Evolutionary conservation across 2,113 vertebrate species (phyloP).

Genomic region (Triplophysa dalaica): DNA sequence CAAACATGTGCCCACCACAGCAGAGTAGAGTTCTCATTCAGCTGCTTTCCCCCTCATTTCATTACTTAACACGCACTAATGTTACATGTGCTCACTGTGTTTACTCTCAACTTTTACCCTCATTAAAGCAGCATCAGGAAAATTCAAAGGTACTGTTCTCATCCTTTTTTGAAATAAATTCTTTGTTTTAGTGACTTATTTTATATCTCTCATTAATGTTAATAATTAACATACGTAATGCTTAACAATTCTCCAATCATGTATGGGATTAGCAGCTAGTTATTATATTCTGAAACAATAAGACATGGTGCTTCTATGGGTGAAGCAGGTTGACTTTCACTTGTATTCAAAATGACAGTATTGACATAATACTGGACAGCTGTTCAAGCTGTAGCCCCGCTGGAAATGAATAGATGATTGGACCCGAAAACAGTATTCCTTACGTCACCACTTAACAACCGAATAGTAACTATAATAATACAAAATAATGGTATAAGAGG

Average conservation of each 20-base stretch:
- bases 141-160: conserved; percentile 95
- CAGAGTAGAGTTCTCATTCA: not conserved
- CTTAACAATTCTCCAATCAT: not conserved
- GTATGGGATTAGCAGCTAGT: not conserved
- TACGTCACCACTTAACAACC: too few relatives aligned
- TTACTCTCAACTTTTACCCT: conserved; percentile 68
- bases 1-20: conserved; percentile 16
- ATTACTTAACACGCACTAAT: not conserved
- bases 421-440: too few relatives aligned
- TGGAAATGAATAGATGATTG: too few relatives aligned
- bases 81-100: not conserved
- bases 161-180: conserved; percentile 34
- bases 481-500: too few relatives aligned
- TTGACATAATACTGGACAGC: not conserved
- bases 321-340: too few relatives aligned
- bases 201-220: not conserved
- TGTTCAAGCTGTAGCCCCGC: too few relatives aligned
- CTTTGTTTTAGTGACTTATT: not conserved
- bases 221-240: not conserved
- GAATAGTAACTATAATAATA: too few relatives aligned
- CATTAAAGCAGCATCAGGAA: conserved; percentile 98
- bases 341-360: too few relatives aligned
- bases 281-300: too few relatives aligned
- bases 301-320: too few relatives aligned
- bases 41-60: not conserved